Percentiles rank a stretch among this genome's conserved stretches.
Conservation (phyloP, 2,888 invertebrate species). For the Cheiracanthium punctorium region DNA sequence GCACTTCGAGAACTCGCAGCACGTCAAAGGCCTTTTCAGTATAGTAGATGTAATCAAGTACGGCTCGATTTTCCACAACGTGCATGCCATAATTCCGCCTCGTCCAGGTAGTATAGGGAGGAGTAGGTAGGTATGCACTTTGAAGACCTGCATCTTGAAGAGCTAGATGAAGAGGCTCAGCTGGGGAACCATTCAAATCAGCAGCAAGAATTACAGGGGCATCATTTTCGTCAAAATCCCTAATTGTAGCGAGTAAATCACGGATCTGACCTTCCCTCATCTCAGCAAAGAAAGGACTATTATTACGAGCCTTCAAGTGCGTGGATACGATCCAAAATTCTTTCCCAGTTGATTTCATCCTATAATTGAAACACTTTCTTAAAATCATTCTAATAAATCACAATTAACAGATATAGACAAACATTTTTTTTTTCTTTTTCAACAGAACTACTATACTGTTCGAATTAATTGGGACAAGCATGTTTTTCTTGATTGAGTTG, state of each 20-base stretch:
- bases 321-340: slow-evolving; percentile 83
- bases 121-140: slow-evolving; percentile 79
- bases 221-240: slow-evolving; percentile 72
- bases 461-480: too few relatives aligned
- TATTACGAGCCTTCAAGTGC: slow-evolving; percentile 84
- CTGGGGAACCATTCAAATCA: slow-evolving; percentile 86
- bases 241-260: slow-evolving; percentile 79
- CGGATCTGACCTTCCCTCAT: slow-evolving; percentile 84
- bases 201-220: slow-evolving; percentile 82
- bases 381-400: too few relatives aligned
- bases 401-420: too few relatives aligned
- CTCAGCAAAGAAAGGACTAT: slow-evolving; percentile 82
- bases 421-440: too few relatives aligned
- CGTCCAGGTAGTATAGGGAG: slow-evolving; percentile 86
- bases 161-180: slow-evolving; percentile 83
- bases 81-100: slow-evolving; percentile 82
- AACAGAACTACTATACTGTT: too few relatives aligned
- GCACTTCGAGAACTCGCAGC: slow-evolving; percentile 80
- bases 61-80: slow-evolving; percentile 79
- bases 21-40: slow-evolving; percentile 80
- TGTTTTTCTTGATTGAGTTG: too few relatives aligned
- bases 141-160: slow-evolving; percentile 75
- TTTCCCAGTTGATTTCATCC: slow-evolving; percentile 71
- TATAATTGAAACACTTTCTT: too few relatives aligned
- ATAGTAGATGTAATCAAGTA: slow-evolving; percentile 86